These are phyloP conservation scores for Morelia viridis DNA, from an alignment of 2,797 vertebrate species.

Conservation along the genomic window DNA sequence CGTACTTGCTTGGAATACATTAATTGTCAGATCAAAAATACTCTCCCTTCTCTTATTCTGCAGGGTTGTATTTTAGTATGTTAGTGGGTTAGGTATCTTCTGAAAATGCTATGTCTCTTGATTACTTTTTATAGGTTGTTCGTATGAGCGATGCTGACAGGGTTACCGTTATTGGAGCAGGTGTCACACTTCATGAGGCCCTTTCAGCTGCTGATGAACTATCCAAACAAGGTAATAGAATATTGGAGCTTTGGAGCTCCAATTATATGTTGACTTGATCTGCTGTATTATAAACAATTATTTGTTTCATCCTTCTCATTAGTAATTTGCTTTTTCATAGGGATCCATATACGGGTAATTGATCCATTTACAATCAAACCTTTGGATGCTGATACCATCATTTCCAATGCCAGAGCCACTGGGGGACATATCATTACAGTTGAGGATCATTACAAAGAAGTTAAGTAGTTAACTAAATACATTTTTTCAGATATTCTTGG, in stretches of 20 bases:
- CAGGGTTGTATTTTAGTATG: background rate
- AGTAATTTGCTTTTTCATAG: constrained; percentile 59
- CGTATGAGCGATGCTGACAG: constrained; percentile 76
- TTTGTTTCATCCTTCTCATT: background rate
- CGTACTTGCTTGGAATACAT: background rate
- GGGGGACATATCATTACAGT: constrained; percentile 85
- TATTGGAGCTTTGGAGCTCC: too few species aligned
- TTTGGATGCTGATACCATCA: constrained; percentile 82
- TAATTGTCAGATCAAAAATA: background rate
- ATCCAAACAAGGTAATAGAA: constrained; percentile 77
- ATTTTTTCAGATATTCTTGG: background rate
- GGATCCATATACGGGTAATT: constrained; percentile 81
- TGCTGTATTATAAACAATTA: background rate
- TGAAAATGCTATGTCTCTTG: background rate
- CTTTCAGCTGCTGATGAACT: constrained; percentile 81
- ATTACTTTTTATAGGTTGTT: constrained; percentile 75
- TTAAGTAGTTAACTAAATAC: constrained; percentile 55
- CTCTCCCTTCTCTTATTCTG: background rate
- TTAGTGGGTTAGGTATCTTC: background rate
- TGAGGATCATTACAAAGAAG: constrained; percentile 90
- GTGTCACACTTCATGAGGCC: constrained; percentile 86
- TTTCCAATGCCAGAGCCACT: constrained; percentile 80
- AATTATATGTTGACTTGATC: background rate
- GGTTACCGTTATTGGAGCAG: constrained; percentile 85
- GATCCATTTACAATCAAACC: constrained; percentile 92